phyloP scores from a whole-genome alignment of 2,888 invertebrate genomes.

The Caradrina kadenii region DNA sequence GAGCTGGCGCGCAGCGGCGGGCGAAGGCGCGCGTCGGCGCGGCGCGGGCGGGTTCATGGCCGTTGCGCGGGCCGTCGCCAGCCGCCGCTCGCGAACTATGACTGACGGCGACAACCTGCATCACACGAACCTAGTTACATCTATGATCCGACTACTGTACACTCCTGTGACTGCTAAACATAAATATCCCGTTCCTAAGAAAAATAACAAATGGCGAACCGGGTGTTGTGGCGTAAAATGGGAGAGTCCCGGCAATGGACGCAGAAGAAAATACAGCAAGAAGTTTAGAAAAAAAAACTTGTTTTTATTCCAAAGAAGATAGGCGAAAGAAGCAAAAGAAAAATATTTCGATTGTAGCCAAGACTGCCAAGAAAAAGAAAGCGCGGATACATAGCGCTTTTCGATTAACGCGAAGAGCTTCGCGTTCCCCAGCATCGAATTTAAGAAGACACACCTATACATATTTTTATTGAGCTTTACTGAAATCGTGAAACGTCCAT shows the following conservation, averaged over 20 bases:
- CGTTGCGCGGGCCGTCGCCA: constrained; percentile 92
- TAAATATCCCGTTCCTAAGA: not conserved
- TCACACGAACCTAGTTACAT: constrained; percentile 5
- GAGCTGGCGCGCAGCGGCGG: constrained; percentile 86
- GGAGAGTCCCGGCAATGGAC: constrained; percentile 46
- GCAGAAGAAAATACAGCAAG: constrained; percentile 48
- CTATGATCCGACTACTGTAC: not conserved
- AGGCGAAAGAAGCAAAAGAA: constrained; percentile 43
- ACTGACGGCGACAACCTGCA: constrained; percentile 91
- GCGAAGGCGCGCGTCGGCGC: constrained; percentile 87
- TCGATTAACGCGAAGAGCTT: constrained; percentile 48
- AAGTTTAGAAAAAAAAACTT: constrained; percentile 42
- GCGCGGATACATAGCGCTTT: constrained; percentile 46
- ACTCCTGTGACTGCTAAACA: not conserved
- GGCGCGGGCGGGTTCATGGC: constrained; percentile 95
- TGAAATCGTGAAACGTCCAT: constrained; percentile 52
- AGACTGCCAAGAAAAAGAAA: constrained; percentile 36
- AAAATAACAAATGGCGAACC: not conserved
- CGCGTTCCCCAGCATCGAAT: constrained; percentile 33
- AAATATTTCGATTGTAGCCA: constrained; percentile 36
- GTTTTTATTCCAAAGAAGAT: constrained; percentile 44
- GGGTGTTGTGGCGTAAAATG: constrained; percentile 32
- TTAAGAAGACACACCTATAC: constrained; percentile 43
- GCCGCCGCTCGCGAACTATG: constrained; percentile 92
- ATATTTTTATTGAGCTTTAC: constrained; percentile 32